Conservation (phyloP, 2,113 vertebrate genomes). For the Nothocercus nigrocapillus region DNA sequence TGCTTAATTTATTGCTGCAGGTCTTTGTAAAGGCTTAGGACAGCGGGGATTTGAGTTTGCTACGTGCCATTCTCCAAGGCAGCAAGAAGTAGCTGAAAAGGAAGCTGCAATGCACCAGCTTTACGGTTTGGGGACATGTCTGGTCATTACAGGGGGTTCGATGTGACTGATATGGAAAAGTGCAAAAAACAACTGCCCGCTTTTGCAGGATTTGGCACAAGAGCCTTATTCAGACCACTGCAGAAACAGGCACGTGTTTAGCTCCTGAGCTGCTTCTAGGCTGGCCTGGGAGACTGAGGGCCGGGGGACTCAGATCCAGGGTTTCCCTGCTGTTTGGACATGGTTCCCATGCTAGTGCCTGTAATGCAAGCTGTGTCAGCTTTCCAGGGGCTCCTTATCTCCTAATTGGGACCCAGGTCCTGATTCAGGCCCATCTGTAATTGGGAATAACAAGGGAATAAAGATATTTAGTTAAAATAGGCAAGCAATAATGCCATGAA, state of each 20-base stretch:
- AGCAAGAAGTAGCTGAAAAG: not conserved
- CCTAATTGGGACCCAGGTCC: not conserved
- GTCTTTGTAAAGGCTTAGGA: not conserved
- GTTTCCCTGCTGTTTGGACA: not conserved
- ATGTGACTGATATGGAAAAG: not conserved
- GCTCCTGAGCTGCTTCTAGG: not conserved
- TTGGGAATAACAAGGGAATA: not conserved
- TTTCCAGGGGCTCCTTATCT: not conserved
- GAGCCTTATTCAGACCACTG: not conserved
- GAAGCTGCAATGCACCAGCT: accelerated
- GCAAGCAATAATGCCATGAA: not conserved
- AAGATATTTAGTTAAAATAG: constrained; percentile 14
- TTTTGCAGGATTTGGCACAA: accelerated
- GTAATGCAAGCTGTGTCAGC: not conserved
- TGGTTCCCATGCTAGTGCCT: not conserved
- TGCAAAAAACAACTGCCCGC: not conserved
- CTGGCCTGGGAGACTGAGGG: not conserved
- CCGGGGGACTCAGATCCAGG: not conserved
- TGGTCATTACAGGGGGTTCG: not conserved
- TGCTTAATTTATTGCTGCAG: not conserved
- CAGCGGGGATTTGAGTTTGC: accelerated
- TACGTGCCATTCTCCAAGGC: not conserved
- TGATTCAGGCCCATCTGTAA: not conserved
- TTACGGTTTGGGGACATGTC: not conserved
- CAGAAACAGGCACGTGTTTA: not conserved